A percentile compares a stretch with the other conserved stretches of the same genome.
Evolutionary conservation across 2,888 invertebrate species (phyloP).

Genomic region (Zaprionus bogoriensis): DNA sequence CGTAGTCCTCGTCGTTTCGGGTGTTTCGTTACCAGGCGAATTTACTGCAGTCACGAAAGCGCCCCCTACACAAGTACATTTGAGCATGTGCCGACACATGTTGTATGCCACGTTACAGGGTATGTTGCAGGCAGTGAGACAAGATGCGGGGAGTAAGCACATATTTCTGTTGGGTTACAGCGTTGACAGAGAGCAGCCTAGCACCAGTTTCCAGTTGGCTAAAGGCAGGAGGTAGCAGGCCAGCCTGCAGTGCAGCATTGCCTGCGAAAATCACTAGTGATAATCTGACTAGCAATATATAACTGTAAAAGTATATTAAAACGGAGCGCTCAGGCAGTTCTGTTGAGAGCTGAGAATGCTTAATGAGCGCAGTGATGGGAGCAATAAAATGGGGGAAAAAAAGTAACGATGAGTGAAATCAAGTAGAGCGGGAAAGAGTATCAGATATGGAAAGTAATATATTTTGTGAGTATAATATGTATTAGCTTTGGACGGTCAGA

Average conservation of each 20-base stretch:
- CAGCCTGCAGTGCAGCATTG: neutral
- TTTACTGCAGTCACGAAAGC: conserved; percentile 74
- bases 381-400: too few relatives aligned
- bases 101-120: too few relatives aligned
- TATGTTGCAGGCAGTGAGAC: too few relatives aligned
- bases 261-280: conserved; percentile 20
- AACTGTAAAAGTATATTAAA: conserved; percentile 16
- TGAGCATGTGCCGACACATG: conserved; percentile 50
- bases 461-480: too few relatives aligned
- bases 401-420: too few relatives aligned
- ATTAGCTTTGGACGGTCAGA: too few relatives aligned
- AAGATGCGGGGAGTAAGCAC: too few relatives aligned
- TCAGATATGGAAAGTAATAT: too few relatives aligned
- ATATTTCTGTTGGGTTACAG: conserved; percentile 9
- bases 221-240: neutral
- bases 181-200: conserved; percentile 22
- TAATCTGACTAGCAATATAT: conserved; percentile 39
- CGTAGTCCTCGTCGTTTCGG: conserved; percentile 22
- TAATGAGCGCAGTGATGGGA: neutral
- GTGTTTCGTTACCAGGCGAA: conserved; percentile 53
- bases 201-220: neutral
- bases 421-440: too few relatives aligned
- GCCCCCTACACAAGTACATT: conserved; percentile 63
- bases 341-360: too few relatives aligned
- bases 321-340: too few relatives aligned